Conservation (phyloP, 2,797 vertebrate species). For the Sebastiscus albofasciatus region DNA sequence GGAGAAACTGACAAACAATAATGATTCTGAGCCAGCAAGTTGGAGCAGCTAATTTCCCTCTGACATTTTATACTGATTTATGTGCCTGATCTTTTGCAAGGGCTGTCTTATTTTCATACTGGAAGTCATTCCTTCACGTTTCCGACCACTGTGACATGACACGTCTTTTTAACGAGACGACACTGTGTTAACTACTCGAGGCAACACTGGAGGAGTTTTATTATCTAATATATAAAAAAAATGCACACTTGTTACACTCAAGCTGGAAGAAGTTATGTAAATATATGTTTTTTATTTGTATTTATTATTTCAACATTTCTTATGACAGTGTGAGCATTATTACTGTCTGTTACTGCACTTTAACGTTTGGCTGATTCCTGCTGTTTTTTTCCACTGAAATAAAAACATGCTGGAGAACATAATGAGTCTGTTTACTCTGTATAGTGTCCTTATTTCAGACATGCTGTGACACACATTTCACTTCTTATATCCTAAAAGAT, state of each 20-base stretch:
- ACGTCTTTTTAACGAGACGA: conserved; percentile 21
- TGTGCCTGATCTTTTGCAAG: conserved; percentile 49
- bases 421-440: neutral
- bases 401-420: conserved; percentile 57
- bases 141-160: conserved; percentile 51
- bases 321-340: conserved; percentile 16
- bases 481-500: neutral
- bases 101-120: conserved; percentile 32
- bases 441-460: neutral
- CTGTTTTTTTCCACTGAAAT: conserved; percentile 53
- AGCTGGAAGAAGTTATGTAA: conserved; percentile 26
- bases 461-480: neutral
- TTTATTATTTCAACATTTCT: conserved; percentile 49
- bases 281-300: conserved; percentile 44
- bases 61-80: neutral
- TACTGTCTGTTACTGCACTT: conserved; percentile 67
- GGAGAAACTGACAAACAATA: conserved; percentile 22
- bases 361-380: conserved; percentile 47
- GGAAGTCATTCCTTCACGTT: conserved; percentile 6
- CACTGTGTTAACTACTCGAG: conserved; percentile 44
- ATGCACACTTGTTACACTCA: neutral
- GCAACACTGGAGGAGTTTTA: conserved; percentile 30
- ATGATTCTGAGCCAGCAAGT: conserved; percentile 43
- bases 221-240: neutral
- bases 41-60: conserved; percentile 46